Evolutionary conservation across 2,113 vertebrate species (phyloP).

Genomic region (Gavia stellata): DNA sequence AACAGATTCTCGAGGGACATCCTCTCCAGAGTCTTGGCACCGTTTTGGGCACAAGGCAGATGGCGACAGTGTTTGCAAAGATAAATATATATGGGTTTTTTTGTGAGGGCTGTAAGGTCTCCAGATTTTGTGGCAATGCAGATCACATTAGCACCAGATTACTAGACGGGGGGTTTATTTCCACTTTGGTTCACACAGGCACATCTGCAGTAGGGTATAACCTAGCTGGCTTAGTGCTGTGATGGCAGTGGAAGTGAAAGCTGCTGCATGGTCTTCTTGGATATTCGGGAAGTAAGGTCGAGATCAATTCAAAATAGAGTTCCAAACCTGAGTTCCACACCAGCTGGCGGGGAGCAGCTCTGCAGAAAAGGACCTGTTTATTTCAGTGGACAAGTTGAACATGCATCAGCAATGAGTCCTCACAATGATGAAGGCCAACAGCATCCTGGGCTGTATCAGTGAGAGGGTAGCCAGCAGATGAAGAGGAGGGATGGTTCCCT

Average conservation of each 20-base stretch:
- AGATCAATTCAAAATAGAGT: neutral
- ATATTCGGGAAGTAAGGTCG: neutral
- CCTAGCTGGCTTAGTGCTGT: neutral
- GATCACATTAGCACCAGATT: neutral
- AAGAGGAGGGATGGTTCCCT: neutral
- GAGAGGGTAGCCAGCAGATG: neutral
- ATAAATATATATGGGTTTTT: neutral
- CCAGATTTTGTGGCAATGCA: neutral
- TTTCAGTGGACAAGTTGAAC: neutral
- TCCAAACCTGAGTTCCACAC: neutral
- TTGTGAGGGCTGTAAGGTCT: neutral
- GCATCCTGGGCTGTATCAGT: neutral
- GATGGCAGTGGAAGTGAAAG: neutral
- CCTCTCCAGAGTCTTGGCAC: neutral
- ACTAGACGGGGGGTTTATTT: neutral
- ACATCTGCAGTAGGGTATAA: neutral
- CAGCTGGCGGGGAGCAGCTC: neutral
- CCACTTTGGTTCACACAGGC: neutral
- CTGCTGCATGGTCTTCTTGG: neutral
- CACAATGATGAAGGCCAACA: neutral
- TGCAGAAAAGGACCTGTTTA: neutral
- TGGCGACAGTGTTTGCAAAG: neutral
- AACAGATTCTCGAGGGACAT: neutral
- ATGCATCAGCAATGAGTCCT: neutral
- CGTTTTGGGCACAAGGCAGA: neutral